Evolutionary conservation across 2,888 invertebrate species (phyloP).

Genomic region (Amphipyra berbera): DNA sequence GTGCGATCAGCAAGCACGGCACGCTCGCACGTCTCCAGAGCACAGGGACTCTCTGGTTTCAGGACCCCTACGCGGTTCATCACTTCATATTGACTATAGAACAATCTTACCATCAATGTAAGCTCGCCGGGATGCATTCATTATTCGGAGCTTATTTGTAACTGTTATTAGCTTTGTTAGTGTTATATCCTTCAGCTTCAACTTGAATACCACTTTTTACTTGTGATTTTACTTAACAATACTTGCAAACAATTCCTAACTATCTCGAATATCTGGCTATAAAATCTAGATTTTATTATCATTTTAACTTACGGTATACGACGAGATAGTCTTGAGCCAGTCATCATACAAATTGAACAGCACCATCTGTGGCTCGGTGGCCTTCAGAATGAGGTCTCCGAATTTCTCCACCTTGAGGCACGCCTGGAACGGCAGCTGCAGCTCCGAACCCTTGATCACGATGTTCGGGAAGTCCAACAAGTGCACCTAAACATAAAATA

Average conservation of each 20-base stretch:
- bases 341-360: conserved; percentile 99
- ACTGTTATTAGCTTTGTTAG: too few species aligned
- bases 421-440: conserved; percentile 99
- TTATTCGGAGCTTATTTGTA: too few species aligned
- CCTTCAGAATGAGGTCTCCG: conserved; percentile 99
- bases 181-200: too few species aligned
- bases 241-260: too few species aligned
- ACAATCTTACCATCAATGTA: neutral
- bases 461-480: conserved; percentile 99
- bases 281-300: too few species aligned
- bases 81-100: conserved; percentile 61
- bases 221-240: too few species aligned
- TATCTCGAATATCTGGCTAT: too few species aligned
- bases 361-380: conserved; percentile 99
- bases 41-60: conserved; percentile 85
- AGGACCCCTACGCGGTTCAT: conserved; percentile 89
- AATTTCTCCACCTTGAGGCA: conserved; percentile 99
- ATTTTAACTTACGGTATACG: conserved; percentile 94
- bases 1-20: conserved; percentile 70
- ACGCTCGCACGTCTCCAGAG: conserved; percentile 73
- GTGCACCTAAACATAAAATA: conserved; percentile 92
- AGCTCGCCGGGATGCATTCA: too few species aligned
- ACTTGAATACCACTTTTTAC: too few species aligned
- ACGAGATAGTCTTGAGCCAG: conserved; percentile 99
- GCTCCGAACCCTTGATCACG: conserved; percentile 99